Evolutionary conservation across 1,140 invertebrate species (phyloP).

Genomic region (Planococcus citri): DNA sequence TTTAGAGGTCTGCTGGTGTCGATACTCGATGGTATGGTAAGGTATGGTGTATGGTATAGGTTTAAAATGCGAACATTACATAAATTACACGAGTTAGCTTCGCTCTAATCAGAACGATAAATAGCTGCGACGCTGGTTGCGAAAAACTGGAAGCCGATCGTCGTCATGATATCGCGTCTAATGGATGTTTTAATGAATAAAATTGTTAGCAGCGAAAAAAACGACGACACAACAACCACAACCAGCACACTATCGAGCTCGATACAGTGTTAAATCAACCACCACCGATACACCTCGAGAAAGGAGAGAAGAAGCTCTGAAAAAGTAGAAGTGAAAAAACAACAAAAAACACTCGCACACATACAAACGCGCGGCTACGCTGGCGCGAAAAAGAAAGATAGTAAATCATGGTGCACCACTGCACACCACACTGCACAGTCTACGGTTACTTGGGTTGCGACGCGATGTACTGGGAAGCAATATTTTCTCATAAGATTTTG

Average conservation of each 20-base stretch:
- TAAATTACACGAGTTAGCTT: slow-evolving; percentile 17
- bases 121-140: background rate
- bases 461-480: slow-evolving; percentile 10
- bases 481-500: slow-evolving; percentile 18
- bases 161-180: slow-evolving; percentile 16
- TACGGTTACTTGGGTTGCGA: background rate
- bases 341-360: background rate
- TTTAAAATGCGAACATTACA: slow-evolving; percentile 8
- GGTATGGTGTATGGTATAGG: too few species aligned
- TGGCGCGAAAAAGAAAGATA: slow-evolving; percentile 1
- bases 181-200: slow-evolving; percentile 20
- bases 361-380: background rate
- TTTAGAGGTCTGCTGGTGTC: slow-evolving; percentile 1
- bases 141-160: slow-evolving; percentile 17
- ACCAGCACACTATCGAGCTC: background rate
- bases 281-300: background rate
- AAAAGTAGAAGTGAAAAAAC: background rate
- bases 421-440: too few species aligned
- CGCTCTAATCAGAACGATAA: slow-evolving; percentile 14
- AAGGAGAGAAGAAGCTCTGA: background rate
- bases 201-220: slow-evolving; percentile 19
- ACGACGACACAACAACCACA: background rate
- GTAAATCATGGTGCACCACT: slow-evolving; percentile 16
- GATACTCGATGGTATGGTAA: too few species aligned
- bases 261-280: background rate